Percentiles rank a stretch among this genome's conserved stretches.
Conservation (phyloP, 64 coral and sea anemone genomes). For the Trachythela sp. region DNA sequence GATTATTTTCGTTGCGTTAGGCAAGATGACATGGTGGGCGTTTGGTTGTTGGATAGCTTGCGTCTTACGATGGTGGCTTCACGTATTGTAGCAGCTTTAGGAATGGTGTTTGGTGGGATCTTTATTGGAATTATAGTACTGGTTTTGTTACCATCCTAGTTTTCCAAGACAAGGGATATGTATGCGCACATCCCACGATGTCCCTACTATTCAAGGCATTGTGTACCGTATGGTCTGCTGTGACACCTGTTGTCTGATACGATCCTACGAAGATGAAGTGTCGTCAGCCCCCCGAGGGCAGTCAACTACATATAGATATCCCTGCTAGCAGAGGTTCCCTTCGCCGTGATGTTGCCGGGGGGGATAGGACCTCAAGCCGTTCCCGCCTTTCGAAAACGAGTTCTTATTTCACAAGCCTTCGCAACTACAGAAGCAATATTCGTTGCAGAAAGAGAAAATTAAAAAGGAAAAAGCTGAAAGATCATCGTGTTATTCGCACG, state of each 20-base stretch:
- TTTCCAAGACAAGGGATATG: constrained; percentile 54
- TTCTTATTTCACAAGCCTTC: neutral
- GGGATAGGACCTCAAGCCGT: neutral
- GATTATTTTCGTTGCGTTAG: neutral
- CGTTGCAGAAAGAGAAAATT: neutral
- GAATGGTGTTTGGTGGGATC: constrained; percentile 57
- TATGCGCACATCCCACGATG: neutral
- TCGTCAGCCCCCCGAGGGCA: neutral
- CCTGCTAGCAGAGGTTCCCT: neutral
- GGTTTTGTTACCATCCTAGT: constrained; percentile 62
- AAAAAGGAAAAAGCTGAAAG: neutral
- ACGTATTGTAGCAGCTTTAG: constrained; percentile 44
- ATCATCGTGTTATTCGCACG: no score
- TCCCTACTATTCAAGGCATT: neutral
- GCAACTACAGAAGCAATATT: neutral
- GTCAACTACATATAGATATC: neutral
- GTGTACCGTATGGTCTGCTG: neutral
- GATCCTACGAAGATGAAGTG: neutral
- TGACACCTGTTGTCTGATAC: neutral
- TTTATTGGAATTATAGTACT: constrained; percentile 42
- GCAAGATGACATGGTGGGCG: constrained; percentile 50
- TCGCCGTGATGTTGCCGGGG: neutral
- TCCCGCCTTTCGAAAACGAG: neutral
- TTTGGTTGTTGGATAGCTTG: constrained; percentile 61
- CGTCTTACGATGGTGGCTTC: constrained; percentile 65